phyloP scores from a whole-genome alignment of 1,140 invertebrate species.

The Aphidius ervi region DNA sequence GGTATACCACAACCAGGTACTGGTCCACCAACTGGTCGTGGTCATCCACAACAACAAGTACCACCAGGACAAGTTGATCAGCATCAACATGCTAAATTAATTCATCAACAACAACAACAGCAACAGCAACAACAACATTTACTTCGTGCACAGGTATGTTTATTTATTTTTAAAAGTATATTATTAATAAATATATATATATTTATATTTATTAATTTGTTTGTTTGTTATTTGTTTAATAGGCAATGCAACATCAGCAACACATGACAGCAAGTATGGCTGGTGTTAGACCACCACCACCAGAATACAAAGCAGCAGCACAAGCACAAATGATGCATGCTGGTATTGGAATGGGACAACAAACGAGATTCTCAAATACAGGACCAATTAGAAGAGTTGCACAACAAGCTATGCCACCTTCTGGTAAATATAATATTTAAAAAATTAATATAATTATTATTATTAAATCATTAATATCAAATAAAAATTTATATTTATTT shows the following conservation, averaged over 20 bases:
- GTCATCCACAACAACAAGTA: conserved; percentile 42
- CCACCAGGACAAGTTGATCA: conserved; percentile 48
- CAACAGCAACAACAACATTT: conserved; percentile 48
- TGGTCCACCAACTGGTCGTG: conserved; percentile 30
- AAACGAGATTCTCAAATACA: conserved; percentile 53
- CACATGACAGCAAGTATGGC: conserved; percentile 50
- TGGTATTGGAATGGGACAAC: conserved; percentile 49
- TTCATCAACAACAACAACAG: conserved; percentile 59
- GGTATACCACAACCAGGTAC: conserved; percentile 37
- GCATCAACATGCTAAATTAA: conserved; percentile 61
- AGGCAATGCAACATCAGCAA: conserved; percentile 50
- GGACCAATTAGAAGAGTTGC: conserved; percentile 58
- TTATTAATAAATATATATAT: too few species aligned
- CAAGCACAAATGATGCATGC: conserved; percentile 62
- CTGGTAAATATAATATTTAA: conserved; percentile 46
- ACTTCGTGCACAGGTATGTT: conserved; percentile 50
- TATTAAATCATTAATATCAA: too few species aligned
- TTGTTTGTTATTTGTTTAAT: conserved; percentile 22
- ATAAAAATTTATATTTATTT: neutral
- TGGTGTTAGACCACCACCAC: conserved; percentile 63
- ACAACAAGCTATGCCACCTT: conserved; percentile 66
- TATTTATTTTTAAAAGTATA: too few species aligned
- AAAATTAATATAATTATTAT: neutral
- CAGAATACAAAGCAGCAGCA: conserved; percentile 67
- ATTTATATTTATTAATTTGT: conserved; percentile 11